These are phyloP conservation scores for Acleris sparsana DNA, from an alignment of 2,888 invertebrate species.

Conservation along the genomic window DNA sequence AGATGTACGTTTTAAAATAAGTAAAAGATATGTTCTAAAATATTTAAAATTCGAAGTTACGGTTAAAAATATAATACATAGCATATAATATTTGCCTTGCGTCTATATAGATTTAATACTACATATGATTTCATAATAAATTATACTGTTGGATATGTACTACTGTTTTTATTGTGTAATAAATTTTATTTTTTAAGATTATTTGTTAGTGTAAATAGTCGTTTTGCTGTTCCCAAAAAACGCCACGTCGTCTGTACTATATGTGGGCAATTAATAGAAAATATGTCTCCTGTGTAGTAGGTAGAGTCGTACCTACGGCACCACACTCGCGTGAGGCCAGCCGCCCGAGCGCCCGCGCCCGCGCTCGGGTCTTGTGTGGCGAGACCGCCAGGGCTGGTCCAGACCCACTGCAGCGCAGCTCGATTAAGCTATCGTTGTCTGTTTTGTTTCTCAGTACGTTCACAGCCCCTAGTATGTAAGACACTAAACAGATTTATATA, in stretches of 20 bases:
- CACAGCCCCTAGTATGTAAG: background rate
- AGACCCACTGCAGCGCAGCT: too few relatives aligned
- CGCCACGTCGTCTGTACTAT: slow-evolving; percentile 44
- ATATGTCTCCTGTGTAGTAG: slow-evolving; percentile 78
- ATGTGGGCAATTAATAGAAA: slow-evolving; percentile 81
- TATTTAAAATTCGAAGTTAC: slow-evolving; percentile 47
- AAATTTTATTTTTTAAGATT: slow-evolving; percentile 41
- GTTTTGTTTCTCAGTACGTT: too few relatives aligned
- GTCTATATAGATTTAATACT: slow-evolving; percentile 48
- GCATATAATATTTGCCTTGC: slow-evolving; percentile 47
- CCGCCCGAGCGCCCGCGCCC: background rate
- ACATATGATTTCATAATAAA: slow-evolving; percentile 47
- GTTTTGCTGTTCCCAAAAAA: slow-evolving; percentile 45
- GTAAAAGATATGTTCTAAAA: slow-evolving; percentile 39
- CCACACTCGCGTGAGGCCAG: slow-evolving; percentile 8
- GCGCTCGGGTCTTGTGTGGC: too few relatives aligned
- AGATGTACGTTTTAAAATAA: slow-evolving; percentile 41
- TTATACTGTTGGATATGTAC: slow-evolving; percentile 41
- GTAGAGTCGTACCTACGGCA: slow-evolving; percentile 28
- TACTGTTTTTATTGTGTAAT: slow-evolving; percentile 42
- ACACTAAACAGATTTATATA: slow-evolving; percentile 13
- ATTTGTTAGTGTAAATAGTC: slow-evolving; percentile 44
- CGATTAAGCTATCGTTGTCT: too few relatives aligned
- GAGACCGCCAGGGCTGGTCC: too few relatives aligned
- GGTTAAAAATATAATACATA: slow-evolving; percentile 45